These are phyloP conservation scores for Prionchulus punctatus DNA, from an alignment of 2,888 invertebrate species.

Conservation along the genomic window DNA sequence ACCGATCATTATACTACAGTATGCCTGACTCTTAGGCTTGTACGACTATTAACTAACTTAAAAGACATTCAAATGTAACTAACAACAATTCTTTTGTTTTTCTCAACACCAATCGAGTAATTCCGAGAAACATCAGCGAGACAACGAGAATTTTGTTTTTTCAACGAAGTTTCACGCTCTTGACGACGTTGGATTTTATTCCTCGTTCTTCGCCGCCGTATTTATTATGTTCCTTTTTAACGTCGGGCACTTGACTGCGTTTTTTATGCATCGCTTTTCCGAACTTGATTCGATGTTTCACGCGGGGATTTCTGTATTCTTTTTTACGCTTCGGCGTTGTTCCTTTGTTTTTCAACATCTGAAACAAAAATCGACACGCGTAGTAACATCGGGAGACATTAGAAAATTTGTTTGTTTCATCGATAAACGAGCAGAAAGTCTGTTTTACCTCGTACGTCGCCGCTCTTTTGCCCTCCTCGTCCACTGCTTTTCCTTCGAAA, in stretches of 20 bases:
- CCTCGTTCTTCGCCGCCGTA: slow-evolving; percentile 87
- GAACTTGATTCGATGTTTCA: slow-evolving; percentile 80
- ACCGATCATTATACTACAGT: no score
- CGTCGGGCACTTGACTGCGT: slow-evolving; percentile 76
- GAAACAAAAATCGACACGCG: slow-evolving; percentile 21
- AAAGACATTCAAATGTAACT: no score
- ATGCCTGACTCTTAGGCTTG: no score
- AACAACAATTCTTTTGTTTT: no score
- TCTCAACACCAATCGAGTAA: no score
- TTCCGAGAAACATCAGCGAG: no score
- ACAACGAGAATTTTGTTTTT: no score
- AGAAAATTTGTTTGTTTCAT: neutral
- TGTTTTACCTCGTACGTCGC: slow-evolving; percentile 53
- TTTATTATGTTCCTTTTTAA: slow-evolving; percentile 57
- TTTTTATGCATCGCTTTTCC: slow-evolving; percentile 76
- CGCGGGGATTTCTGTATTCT: slow-evolving; percentile 78
- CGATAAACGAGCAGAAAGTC: neutral
- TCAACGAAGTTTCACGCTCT: slow-evolving; percentile 60
- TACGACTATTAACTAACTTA: no score
- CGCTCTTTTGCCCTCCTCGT: slow-evolving; percentile 48
- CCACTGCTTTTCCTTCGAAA: slow-evolving; percentile 13
- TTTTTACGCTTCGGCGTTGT: slow-evolving; percentile 75
- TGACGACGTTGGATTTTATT: slow-evolving; percentile 70
- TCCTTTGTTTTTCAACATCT: slow-evolving; percentile 90
- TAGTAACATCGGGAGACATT: neutral